Percentiles rank a stretch among this genome's conserved stretches.
Conservation (phyloP, 2,888 invertebrate genomes). For the Helobdella robusta region DNA sequence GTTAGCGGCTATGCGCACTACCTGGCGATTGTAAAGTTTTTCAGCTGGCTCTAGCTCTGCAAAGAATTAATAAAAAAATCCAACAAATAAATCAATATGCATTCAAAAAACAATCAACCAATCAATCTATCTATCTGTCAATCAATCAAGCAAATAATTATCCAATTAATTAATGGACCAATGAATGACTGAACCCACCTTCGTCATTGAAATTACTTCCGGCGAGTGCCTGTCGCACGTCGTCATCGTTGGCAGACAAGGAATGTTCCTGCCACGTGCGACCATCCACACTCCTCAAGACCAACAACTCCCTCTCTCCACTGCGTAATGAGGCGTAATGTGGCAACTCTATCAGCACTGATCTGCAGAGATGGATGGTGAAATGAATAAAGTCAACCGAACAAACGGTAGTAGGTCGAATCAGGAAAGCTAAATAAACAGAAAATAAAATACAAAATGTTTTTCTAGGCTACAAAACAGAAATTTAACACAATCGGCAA, state of each 20-base stretch:
- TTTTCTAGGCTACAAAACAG: no score
- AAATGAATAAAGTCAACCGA: neutral
- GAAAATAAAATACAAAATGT: no score
- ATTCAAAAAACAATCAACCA: neutral
- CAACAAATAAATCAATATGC: neutral
- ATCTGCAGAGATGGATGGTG: slow-evolving; percentile 41
- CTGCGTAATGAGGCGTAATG: slow-evolving; percentile 96
- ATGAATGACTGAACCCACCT: neutral
- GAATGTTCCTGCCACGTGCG: slow-evolving; percentile 96
- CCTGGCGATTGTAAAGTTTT: slow-evolving; percentile 78
- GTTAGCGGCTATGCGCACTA: slow-evolving; percentile 89
- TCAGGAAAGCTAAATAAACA: no score
- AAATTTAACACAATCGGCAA: no score
- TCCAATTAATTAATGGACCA: neutral
- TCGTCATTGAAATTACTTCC: slow-evolving; percentile 56
- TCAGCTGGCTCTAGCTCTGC: slow-evolving; percentile 37
- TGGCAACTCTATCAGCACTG: slow-evolving; percentile 78
- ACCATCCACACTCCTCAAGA: slow-evolving; percentile 92
- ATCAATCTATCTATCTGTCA: neutral
- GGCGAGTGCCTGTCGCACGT: slow-evolving; percentile 80
- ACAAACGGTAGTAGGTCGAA: neutral
- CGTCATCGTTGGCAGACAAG: slow-evolving; percentile 83
- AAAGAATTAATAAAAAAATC: no score
- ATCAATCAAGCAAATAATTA: neutral
- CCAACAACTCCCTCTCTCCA: slow-evolving; percentile 90